phyloP scores from a whole-genome alignment of 2,888 invertebrate species.

The Scaptomyza reducta region DNA sequence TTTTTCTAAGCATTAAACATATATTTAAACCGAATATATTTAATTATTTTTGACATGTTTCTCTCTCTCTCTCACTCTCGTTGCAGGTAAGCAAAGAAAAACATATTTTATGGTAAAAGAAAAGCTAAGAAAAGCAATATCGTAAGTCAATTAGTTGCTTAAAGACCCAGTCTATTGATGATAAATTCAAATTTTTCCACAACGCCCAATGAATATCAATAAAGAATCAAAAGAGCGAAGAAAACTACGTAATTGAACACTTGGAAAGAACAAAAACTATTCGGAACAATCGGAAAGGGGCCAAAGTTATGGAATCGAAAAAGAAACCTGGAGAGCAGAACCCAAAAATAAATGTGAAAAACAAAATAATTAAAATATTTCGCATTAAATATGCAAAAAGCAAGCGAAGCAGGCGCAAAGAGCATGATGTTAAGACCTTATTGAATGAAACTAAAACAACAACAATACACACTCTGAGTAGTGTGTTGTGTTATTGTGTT shows the following conservation, averaged over 20 bases:
- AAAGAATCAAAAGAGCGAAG: constrained; percentile 33
- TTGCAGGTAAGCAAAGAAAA: constrained; percentile 69
- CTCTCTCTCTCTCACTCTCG: constrained; percentile 43
- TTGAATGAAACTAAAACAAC: constrained; percentile 17
- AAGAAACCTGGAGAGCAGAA: neutral
- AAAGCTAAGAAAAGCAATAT: constrained; percentile 17
- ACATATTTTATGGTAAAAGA: constrained; percentile 11
- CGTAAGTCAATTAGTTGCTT: constrained; percentile 70
- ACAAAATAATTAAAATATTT: constrained; percentile 74
- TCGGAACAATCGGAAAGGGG: neutral
- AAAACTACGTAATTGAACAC: constrained; percentile 55
- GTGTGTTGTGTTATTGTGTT: constrained; percentile 24
- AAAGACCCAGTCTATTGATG: constrained; percentile 11
- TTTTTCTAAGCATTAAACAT: constrained; percentile 36
- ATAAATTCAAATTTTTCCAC: constrained; percentile 60
- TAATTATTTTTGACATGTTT: constrained; percentile 52
- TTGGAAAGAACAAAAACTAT: constrained; percentile 14
- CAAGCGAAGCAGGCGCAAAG: neutral
- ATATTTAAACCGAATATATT: constrained; percentile 34
- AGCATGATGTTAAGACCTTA: constrained; percentile 19
- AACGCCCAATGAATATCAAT: constrained; percentile 68
- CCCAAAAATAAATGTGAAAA: constrained; percentile 40
- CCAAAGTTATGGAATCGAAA: neutral
- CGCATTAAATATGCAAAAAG: constrained; percentile 35
- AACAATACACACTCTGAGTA: constrained; percentile 20